phyloP scores from a whole-genome alignment of 2,113 vertebrate genomes.

The Cebus imitator region DNA sequence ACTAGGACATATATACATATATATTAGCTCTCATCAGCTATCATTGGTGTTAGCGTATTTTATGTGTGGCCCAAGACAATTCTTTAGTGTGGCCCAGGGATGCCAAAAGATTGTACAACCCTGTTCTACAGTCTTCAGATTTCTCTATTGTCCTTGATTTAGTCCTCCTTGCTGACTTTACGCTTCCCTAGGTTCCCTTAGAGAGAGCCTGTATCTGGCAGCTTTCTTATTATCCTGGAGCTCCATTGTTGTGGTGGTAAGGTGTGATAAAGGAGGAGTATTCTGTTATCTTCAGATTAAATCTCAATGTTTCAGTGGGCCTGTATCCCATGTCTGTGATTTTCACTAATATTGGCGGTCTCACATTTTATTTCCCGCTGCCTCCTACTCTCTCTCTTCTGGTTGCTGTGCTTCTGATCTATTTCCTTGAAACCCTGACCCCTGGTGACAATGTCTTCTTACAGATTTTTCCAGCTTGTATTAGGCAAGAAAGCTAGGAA shows the following conservation, averaged over 20 bases:
- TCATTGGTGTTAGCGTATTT: no score
- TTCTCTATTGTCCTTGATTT: neutral
- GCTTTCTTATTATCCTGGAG: neutral
- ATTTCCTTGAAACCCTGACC: neutral
- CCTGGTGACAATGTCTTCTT: neutral
- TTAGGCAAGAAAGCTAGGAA: neutral
- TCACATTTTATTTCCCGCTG: neutral
- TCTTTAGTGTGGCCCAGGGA: no score
- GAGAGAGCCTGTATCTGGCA: neutral
- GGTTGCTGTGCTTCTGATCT: neutral
- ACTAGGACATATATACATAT: no score
- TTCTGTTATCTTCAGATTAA: neutral
- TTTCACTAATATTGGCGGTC: neutral
- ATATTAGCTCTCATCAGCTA: no score
- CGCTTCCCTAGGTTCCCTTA: neutral
- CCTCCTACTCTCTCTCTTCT: neutral
- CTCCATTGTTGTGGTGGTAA: neutral
- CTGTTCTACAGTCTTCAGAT: neutral
- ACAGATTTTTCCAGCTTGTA: fast-evolving
- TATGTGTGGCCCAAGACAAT: no score
- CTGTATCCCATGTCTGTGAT: no score
- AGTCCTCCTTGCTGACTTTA: neutral
- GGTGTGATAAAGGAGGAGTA: no score
- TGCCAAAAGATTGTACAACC: no score
- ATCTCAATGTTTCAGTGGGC: neutral